Conservation (phyloP, 2,888 invertebrate species). For the Pegoplata infirma region DNA sequence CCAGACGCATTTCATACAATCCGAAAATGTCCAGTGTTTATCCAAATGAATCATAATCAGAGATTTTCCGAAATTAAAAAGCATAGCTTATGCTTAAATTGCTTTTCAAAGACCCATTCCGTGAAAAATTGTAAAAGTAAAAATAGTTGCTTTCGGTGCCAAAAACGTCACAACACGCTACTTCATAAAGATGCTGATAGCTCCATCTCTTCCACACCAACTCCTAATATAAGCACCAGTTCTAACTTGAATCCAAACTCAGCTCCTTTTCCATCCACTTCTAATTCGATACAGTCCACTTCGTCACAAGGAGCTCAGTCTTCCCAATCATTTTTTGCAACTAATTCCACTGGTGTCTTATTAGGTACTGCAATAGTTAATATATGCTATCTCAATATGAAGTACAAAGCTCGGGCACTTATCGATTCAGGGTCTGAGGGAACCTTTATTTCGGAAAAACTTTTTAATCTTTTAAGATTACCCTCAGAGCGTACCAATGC, state of each 20-base stretch:
- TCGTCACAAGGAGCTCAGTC: no score
- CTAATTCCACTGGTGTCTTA: background rate
- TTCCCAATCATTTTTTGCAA: no score
- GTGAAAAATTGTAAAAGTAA: constrained; percentile 12
- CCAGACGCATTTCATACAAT: constrained; percentile 39
- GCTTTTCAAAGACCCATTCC: constrained; percentile 5
- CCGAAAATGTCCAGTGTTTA: constrained; percentile 39
- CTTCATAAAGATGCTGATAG: background rate
- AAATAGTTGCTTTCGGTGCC: constrained; percentile 20
- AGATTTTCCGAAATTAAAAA: background rate
- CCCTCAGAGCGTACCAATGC: constrained; percentile 1
- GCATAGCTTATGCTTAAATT: constrained; percentile 4
- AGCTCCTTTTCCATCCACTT: background rate
- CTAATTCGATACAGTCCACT: constrained; percentile 25
- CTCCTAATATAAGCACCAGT: background rate
- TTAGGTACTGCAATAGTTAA: constrained; percentile 38
- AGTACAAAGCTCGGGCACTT: constrained; percentile 29
- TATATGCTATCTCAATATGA: background rate
- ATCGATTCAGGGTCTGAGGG: constrained; percentile 53
- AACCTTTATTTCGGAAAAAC: constrained; percentile 45
- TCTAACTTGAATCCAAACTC: background rate
- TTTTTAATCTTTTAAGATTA: constrained; percentile 3
- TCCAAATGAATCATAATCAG: constrained; percentile 16
- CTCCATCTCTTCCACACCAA: background rate
- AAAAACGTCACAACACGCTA: constrained; percentile 24